phyloP scores from a whole-genome alignment of 2,113 vertebrate genomes.

The Lota lota region DNA sequence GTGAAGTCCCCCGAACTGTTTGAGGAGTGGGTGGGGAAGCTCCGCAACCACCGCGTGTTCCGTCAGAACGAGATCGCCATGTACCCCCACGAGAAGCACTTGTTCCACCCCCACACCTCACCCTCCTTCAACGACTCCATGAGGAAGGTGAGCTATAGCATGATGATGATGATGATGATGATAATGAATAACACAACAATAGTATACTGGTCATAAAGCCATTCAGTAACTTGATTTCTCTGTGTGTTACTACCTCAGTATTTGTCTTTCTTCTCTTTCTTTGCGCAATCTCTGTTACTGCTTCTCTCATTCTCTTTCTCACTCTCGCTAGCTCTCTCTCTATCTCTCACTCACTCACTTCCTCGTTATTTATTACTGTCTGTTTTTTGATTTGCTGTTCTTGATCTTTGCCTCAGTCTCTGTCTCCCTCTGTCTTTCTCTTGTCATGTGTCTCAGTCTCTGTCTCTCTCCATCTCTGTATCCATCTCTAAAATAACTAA shows the following conservation, averaged over 20 bases:
- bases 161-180: neutral
- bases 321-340: neutral
- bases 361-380: too few relatives aligned
- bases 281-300: neutral
- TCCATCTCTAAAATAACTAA: neutral
- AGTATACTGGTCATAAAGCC: neutral
- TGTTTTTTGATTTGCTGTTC: neutral
- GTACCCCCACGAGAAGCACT: conserved; percentile 82
- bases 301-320: neutral
- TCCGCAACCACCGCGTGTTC: conserved; percentile 89
- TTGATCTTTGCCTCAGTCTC: neutral
- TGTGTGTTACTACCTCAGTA: neutral
- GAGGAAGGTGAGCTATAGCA: conserved; percentile 75
- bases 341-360: neutral
- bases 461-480: neutral
- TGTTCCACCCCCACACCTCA: conserved; percentile 75
- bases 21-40: conserved; percentile 89
- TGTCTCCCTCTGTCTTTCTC: neutral
- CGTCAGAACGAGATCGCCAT: conserved; percentile 94
- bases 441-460: neutral
- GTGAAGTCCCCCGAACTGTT: conserved; percentile 88
- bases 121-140: conserved; percentile 62
- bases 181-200: neutral
- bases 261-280: neutral
- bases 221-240: neutral